Evolutionary conservation across 2,888 invertebrate species (phyloP).

Genomic region (Parnassius mnemosyne): DNA sequence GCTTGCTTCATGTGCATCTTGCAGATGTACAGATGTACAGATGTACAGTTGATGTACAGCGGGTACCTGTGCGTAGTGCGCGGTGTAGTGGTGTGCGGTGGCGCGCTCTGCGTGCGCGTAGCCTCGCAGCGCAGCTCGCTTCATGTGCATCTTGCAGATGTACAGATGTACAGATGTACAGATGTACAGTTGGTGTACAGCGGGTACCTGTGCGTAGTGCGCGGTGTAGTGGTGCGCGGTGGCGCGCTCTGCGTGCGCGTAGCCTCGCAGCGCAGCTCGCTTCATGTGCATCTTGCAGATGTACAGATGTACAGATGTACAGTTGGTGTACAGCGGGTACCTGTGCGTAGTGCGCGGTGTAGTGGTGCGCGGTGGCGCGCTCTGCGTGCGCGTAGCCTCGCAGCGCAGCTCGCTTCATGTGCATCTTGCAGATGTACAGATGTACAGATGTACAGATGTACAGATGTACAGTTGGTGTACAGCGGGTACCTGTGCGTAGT

Average conservation of each 20-base stretch:
- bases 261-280: constrained; percentile 60
- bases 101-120: constrained; percentile 55
- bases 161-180: too few relatives aligned
- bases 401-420: constrained; percentile 70
- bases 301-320: too few relatives aligned
- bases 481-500: constrained; percentile 37
- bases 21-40: constrained; percentile 52
- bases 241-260: constrained; percentile 52
- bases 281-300: constrained; percentile 77
- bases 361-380: constrained; percentile 47
- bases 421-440: constrained; percentile 75
- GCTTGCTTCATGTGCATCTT: constrained; percentile 76
- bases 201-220: constrained; percentile 41
- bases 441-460: too few relatives aligned
- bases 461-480: too few relatives aligned
- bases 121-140: constrained; percentile 61
- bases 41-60: too few relatives aligned
- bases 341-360: constrained; percentile 45
- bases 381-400: constrained; percentile 57
- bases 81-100: constrained; percentile 47
- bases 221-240: constrained; percentile 48
- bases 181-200: too few relatives aligned
- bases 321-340: constrained; percentile 14
- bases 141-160: constrained; percentile 76
- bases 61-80: constrained; percentile 42